Percentiles rank a stretch among this genome's conserved stretches.
Evolutionary conservation across 2,113 vertebrate species (phyloP).

Genomic region (Percina caprodes): DNA sequence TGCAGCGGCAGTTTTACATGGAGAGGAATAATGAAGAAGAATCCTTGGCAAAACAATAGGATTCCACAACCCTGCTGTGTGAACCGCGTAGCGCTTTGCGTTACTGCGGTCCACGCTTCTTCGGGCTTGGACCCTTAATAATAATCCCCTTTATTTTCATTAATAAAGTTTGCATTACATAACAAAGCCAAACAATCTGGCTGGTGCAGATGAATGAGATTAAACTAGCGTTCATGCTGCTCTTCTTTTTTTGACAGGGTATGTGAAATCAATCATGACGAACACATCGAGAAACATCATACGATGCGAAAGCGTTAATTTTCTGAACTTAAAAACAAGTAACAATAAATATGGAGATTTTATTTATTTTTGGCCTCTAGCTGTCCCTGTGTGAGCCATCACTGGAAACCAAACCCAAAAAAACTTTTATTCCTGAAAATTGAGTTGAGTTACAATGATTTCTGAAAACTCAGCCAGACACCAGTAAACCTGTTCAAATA

Average conservation of each 20-base stretch:
- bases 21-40: no score
- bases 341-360: neutral
- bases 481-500: neutral
- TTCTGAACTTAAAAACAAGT: neutral
- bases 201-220: neutral
- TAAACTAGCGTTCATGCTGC: neutral
- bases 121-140: no score
- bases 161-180: no score
- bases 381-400: slow-evolving; percentile 16
- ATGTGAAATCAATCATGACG: slow-evolving; percentile 3
- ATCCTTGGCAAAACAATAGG: no score
- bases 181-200: neutral
- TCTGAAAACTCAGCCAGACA: slow-evolving; percentile 1
- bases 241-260: neutral
- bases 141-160: no score
- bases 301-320: neutral
- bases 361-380: neutral
- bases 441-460: neutral
- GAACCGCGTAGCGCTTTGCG: no score
- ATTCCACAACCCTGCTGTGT: no score
- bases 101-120: no score
- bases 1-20: no score
- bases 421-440: neutral
- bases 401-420: slow-evolving; percentile 10
- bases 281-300: neutral